Conservation (phyloP, 2,113 vertebrate species). For the Anolis sagrei region DNA sequence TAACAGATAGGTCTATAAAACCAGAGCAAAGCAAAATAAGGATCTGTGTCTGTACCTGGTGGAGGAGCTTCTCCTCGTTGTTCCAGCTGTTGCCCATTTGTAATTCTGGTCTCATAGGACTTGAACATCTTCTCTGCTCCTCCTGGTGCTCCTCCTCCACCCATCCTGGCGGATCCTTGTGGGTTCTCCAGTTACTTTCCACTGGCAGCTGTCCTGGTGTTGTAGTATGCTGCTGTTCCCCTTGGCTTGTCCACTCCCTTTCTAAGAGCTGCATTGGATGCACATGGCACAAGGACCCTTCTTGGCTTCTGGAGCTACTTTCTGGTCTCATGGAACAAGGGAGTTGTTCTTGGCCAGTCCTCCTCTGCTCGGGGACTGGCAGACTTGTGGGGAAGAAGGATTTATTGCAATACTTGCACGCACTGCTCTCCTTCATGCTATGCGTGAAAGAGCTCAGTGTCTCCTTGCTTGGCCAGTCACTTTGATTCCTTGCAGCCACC, state of each 20-base stretch:
- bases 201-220: conserved; percentile 26
- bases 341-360: background rate
- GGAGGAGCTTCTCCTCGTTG: conserved; percentile 44
- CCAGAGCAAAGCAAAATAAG: no score
- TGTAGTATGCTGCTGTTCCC: background rate
- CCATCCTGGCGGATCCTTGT: accelerated
- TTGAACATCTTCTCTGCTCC: background rate
- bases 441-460: background rate
- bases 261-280: conserved; percentile 45
- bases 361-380: background rate
- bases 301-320: conserved; percentile 37
- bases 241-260: conserved; percentile 45
- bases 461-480: background rate
- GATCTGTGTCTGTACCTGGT: conserved; percentile 53
- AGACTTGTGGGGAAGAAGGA: background rate
- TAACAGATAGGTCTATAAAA: no score
- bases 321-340: conserved; percentile 53
- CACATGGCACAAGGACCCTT: conserved; percentile 34
- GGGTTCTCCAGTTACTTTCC: conserved; percentile 44
- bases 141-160: background rate
- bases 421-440: background rate
- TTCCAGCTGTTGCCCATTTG: conserved; percentile 47
- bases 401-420: background rate
- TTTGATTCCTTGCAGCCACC: background rate
- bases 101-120: conserved; percentile 46